phyloP scores from a whole-genome alignment of 2,113 vertebrate genomes.

The Menidia beryllina region DNA sequence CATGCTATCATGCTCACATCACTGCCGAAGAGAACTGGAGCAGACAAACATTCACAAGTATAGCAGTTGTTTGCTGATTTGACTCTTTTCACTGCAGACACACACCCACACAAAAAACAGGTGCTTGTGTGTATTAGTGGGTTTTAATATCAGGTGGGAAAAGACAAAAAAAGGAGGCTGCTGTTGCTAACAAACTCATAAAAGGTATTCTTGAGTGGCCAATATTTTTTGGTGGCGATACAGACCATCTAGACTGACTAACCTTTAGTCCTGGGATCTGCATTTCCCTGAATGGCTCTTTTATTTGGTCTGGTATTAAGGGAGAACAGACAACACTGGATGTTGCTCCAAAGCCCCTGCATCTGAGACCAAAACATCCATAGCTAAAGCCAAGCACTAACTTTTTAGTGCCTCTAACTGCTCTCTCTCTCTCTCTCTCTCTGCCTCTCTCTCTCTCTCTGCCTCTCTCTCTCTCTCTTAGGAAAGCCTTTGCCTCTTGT shows the following conservation, averaged over 20 bases:
- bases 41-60: conserved; percentile 1
- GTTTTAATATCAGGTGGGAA: too few species aligned
- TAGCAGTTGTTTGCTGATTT: neutral
- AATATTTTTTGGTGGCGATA: too few species aligned
- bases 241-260: neutral
- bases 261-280: neutral
- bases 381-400: neutral
- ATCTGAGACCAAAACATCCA: neutral
- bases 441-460: too few species aligned
- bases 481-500: neutral
- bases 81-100: neutral
- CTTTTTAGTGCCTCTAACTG: neutral
- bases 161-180: neutral
- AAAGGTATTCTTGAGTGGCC: too few species aligned
- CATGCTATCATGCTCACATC: neutral
- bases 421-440: too few species aligned
- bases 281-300: too few species aligned
- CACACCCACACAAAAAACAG: conserved; percentile 1
- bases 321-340: neutral
- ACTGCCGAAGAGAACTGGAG: neutral
- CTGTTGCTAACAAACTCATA: neutral
- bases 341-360: neutral
- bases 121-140: neutral
- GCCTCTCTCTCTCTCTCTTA: neutral
- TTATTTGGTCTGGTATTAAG: too few species aligned